A percentile compares a stretch with the other conserved stretches of the same genome.
Evolutionary conservation across 2,113 vertebrate genomes (phyloP).

Genomic region (Hystrix cristata): DNA sequence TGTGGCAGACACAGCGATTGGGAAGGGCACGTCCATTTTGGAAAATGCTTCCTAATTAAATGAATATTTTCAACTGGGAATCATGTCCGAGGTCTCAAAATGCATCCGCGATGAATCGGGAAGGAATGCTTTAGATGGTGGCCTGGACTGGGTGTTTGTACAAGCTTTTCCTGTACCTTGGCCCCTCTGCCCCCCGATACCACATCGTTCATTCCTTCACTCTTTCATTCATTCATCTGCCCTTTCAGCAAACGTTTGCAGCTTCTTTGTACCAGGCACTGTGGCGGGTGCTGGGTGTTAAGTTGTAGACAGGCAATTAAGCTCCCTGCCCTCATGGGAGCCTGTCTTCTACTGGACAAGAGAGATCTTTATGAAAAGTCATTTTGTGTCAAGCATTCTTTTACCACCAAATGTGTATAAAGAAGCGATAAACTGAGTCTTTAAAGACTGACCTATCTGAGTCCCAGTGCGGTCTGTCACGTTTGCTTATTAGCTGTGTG

Average conservation of each 20-base stretch:
- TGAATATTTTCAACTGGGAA: slow-evolving; percentile 80
- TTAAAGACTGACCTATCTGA: not conserved
- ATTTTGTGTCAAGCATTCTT: not conserved
- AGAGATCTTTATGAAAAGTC: not conserved
- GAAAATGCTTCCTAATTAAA: slow-evolving; percentile 81
- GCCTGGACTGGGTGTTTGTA: not conserved
- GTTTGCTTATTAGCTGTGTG: accelerated
- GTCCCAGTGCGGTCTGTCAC: accelerated
- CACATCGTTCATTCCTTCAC: not conserved
- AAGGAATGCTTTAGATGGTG: slow-evolving; percentile 71
- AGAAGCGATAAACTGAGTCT: not conserved
- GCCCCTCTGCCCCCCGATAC: not conserved
- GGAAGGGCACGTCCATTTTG: slow-evolving; percentile 75
- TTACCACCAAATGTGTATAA: not conserved
- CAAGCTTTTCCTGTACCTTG: not conserved
- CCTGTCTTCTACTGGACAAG: not conserved
- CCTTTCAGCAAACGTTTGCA: not conserved
- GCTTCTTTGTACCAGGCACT: not conserved
- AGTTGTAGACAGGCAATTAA: not conserved
- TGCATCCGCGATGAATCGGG: slow-evolving; percentile 24
- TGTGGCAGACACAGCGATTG: slow-evolving; percentile 61
- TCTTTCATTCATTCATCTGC: not conserved
- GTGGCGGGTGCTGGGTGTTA: not conserved
- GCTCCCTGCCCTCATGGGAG: not conserved
- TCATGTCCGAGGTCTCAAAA: slow-evolving; percentile 67